Conservation (phyloP, 2,113 vertebrate species). For the Herpetotheres cachinnans region DNA sequence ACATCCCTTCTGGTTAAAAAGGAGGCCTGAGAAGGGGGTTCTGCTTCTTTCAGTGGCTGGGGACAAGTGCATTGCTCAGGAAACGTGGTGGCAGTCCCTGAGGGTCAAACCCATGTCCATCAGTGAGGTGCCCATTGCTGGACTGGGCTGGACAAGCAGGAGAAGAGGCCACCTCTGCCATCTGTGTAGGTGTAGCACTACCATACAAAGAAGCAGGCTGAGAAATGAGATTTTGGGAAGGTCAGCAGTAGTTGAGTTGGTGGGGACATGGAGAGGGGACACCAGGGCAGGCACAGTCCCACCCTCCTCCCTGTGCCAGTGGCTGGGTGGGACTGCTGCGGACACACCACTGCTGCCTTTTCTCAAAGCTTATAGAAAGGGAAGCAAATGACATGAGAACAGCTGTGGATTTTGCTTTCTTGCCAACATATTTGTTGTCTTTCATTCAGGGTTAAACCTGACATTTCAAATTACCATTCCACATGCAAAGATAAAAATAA, state of each 20-base stretch:
- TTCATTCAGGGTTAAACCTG: not conserved
- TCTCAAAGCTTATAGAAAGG: not conserved
- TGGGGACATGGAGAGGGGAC: not conserved
- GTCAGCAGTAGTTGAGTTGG: not conserved
- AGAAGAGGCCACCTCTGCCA: not conserved
- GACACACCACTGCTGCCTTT: not conserved
- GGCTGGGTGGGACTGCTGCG: not conserved
- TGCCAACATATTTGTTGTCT: not conserved
- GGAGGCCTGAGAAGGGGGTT: not conserved
- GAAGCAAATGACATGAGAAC: not conserved
- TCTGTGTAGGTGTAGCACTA: not conserved
- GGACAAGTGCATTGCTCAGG: not conserved
- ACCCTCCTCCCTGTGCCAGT: not conserved
- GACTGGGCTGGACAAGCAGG: not conserved
- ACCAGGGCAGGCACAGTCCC: not conserved
- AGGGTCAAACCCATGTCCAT: not conserved
- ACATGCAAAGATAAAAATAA: not conserved
- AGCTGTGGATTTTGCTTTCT: not conserved
- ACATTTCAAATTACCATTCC: not conserved
- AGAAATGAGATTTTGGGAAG: not conserved
- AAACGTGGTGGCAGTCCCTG: not conserved
- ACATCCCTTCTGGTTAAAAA: not conserved
- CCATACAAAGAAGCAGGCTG: not conserved
- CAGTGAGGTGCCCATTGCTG: not conserved
- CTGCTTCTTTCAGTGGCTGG: not conserved